Evolutionary conservation across 2,797 vertebrate species (phyloP).

Genomic region (Naso thynnoides): DNA sequence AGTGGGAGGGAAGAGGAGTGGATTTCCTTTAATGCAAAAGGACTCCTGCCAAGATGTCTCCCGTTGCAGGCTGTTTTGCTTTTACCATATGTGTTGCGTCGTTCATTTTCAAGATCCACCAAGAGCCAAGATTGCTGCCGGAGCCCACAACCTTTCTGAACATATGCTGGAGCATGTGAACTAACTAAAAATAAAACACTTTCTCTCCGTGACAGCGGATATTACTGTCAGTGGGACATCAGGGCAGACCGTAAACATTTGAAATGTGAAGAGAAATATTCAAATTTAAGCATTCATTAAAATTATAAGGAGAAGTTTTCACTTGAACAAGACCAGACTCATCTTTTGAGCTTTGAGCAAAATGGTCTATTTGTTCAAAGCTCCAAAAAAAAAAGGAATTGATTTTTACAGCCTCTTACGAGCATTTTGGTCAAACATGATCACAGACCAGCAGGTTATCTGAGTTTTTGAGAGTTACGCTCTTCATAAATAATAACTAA

Average conservation of each 20-base stretch:
- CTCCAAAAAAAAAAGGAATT: not conserved
- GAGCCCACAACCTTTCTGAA: slow-evolving; percentile 48
- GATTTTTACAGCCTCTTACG: not conserved
- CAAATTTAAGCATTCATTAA: not conserved
- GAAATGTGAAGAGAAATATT: slow-evolving; percentile 1
- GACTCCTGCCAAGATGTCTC: slow-evolving; percentile 58
- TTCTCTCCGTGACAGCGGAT: slow-evolving; percentile 36
- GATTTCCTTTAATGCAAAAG: slow-evolving; percentile 52
- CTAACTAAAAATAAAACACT: slow-evolving; percentile 70
- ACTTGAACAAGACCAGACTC: not conserved
- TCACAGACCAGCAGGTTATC: slow-evolving; percentile 3
- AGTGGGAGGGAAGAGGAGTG: slow-evolving; percentile 38
- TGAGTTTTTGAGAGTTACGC: not conserved
- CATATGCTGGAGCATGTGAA: slow-evolving; percentile 55
- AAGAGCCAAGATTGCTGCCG: slow-evolving; percentile 58
- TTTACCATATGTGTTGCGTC: slow-evolving; percentile 67
- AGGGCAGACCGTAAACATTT: slow-evolving; percentile 20
- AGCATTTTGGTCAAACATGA: not conserved
- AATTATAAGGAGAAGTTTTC: not conserved
- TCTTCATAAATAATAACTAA: not conserved
- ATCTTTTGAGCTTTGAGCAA: not conserved
- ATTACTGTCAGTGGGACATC: slow-evolving; percentile 29
- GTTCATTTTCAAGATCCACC: slow-evolving; percentile 54
- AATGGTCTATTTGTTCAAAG: not conserved
- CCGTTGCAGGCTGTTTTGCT: slow-evolving; percentile 68